Evolutionary conservation across 92 coral and sea anemone species (phyloP).

Genomic region (Muricea muricata): DNA sequence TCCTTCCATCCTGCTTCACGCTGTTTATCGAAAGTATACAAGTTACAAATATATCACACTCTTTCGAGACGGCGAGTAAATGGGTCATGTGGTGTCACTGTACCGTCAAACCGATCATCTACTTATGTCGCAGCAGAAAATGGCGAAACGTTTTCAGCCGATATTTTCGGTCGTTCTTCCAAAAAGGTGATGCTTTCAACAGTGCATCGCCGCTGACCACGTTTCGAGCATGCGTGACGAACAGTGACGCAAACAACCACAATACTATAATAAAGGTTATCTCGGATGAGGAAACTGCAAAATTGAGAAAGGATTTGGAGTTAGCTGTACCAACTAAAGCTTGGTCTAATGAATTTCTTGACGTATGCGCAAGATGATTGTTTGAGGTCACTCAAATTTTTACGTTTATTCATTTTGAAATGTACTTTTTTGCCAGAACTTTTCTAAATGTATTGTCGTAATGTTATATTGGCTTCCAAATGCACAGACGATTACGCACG

Average conservation of each 20-base stretch:
- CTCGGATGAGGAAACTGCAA: neutral
- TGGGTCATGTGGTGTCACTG: constrained; percentile 93
- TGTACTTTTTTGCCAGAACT: too few relatives aligned
- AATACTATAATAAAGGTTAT: neutral
- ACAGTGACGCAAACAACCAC: neutral
- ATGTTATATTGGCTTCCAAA: too few relatives aligned
- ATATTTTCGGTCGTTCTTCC: neutral
- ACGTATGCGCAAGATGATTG: constrained; percentile 1
- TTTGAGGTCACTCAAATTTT: neutral
- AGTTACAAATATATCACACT: constrained; percentile 49
- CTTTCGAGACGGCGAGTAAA: constrained; percentile 59
- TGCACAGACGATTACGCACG: too few relatives aligned
- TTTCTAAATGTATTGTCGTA: too few relatives aligned
- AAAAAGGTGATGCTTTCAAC: neutral
- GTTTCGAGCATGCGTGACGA: neutral
- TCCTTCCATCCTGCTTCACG: constrained; percentile 81
- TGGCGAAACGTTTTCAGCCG: neutral
- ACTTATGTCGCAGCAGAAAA: constrained; percentile 14
- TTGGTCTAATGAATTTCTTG: neutral
- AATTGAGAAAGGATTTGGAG: constrained; percentile 22
- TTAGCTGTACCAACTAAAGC: neutral
- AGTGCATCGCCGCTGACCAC: neutral
- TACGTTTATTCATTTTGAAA: too few relatives aligned
- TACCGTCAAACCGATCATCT: constrained; percentile 66
- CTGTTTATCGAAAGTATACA: constrained; percentile 76